These are phyloP conservation scores for Neopipo cinnamomea DNA, from an alignment of 2,113 vertebrate species.

Conservation along the genomic window DNA sequence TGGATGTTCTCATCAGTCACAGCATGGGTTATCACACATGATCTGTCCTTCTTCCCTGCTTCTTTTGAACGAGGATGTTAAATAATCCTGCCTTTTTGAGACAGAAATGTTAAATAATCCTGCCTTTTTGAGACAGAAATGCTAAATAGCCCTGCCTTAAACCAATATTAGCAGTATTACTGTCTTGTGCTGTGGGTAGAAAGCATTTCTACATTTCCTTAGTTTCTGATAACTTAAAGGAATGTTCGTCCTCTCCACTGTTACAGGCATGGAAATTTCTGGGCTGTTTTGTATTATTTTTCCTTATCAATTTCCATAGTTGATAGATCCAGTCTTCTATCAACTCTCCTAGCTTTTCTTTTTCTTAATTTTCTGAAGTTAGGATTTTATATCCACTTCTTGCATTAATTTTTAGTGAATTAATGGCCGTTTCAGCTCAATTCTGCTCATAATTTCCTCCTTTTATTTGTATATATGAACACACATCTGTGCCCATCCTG, in stretches of 20 bases:
- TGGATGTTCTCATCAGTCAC: not conserved
- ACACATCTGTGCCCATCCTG: accelerated
- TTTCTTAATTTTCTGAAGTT: not conserved
- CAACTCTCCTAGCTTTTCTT: not conserved
- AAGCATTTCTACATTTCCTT: not conserved
- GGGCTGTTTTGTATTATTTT: not conserved
- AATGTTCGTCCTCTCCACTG: not conserved
- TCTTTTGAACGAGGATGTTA: not conserved
- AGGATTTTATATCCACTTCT: not conserved
- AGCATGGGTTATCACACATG: not conserved
- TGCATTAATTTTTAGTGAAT: not conserved
- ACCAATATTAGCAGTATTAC: not conserved
- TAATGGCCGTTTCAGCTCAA: accelerated
- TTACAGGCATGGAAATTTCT: not conserved
- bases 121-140: not conserved
- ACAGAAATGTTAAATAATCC: not conserved
- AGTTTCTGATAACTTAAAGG: not conserved
- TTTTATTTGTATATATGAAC: not conserved
- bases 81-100: not conserved
- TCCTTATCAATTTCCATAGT: not conserved
- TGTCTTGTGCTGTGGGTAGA: not conserved
- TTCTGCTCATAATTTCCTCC: not conserved
- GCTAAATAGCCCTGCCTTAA: not conserved
- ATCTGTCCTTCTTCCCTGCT: not conserved
- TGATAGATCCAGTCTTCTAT: not conserved